Conservation (phyloP, 2,888 invertebrate genomes). For the Drosophila mulleri region DNA sequence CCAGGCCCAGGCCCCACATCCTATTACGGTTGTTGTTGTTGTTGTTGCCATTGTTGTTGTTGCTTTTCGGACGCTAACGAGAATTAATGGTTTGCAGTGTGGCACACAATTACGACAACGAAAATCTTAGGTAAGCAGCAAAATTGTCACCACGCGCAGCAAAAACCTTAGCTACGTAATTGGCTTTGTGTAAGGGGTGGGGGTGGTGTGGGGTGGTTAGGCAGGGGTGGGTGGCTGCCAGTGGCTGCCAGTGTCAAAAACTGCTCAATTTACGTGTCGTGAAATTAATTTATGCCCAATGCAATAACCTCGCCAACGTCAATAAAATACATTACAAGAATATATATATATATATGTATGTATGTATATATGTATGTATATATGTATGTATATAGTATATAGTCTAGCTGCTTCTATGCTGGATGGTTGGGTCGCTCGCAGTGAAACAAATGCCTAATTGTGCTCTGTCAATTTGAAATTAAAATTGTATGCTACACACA, state of each 20-base stretch:
- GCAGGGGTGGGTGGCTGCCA: slow-evolving; percentile 15
- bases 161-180: slow-evolving; percentile 70
- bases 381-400: neutral
- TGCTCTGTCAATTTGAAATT: slow-evolving; percentile 81
- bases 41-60: slow-evolving; percentile 40
- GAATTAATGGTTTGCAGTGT: slow-evolving; percentile 84
- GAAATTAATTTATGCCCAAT: slow-evolving; percentile 85
- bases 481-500: slow-evolving; percentile 67
- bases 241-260: slow-evolving; percentile 72
- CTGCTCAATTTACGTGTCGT: slow-evolving; percentile 84
- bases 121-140: slow-evolving; percentile 77
- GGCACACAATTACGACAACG: slow-evolving; percentile 82
- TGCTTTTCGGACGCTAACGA: slow-evolving; percentile 78
- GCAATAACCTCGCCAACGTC: slow-evolving; percentile 85
- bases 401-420: no score
- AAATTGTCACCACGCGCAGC: slow-evolving; percentile 73
- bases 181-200: slow-evolving; percentile 59
- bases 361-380: no score
- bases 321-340: slow-evolving; percentile 84
- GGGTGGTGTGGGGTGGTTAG: neutral
- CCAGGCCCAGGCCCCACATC: slow-evolving; percentile 5
- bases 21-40: slow-evolving; percentile 29
- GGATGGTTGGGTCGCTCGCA: neutral
- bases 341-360: neutral
- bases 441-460: slow-evolving; percentile 60